These are phyloP conservation scores for Pseudomugil gertrudae DNA, from an alignment of 2,797 vertebrate genomes.

Conservation along the genomic window DNA sequence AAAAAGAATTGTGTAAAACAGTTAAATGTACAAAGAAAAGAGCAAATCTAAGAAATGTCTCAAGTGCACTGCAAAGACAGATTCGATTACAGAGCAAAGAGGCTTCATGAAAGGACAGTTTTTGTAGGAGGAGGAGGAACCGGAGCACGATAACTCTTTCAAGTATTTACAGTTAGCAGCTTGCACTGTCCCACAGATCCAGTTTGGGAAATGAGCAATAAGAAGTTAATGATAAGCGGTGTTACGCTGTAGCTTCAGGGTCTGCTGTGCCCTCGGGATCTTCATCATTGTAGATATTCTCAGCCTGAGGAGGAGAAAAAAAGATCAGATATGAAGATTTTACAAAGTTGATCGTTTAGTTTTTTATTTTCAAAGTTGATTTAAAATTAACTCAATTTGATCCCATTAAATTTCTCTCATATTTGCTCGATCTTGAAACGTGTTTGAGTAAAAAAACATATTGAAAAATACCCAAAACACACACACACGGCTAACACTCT, in stretches of 20 bases:
- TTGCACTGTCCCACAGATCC: slow-evolving; percentile 18
- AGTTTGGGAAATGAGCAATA: neutral
- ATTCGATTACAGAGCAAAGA: neutral
- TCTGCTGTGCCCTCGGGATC: slow-evolving; percentile 93
- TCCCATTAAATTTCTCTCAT: too few species aligned
- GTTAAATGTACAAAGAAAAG: slow-evolving; percentile 27
- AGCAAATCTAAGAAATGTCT: slow-evolving; percentile 57
- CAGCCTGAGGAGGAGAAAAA: slow-evolving; percentile 96
- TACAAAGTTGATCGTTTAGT: neutral
- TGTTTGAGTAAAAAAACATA: too few species aligned
- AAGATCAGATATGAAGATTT: neutral
- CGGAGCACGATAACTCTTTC: slow-evolving; percentile 11
- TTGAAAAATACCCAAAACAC: too few species aligned
- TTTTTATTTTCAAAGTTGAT: too few species aligned
- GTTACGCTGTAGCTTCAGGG: slow-evolving; percentile 88
- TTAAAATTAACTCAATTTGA: too few species aligned
- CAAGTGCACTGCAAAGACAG: slow-evolving; percentile 12
- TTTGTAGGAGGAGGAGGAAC: neutral
- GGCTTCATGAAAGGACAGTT: neutral
- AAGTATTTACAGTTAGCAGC: slow-evolving; percentile 45
- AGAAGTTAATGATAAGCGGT: neutral
- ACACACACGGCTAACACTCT: too few species aligned
- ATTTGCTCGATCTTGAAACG: too few species aligned
- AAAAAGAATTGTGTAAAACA: slow-evolving; percentile 28
- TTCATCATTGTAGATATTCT: slow-evolving; percentile 98